Base-by-base conservation (phyloP, 2,113 vertebrate species). In the Notechis scutatus region DNA sequence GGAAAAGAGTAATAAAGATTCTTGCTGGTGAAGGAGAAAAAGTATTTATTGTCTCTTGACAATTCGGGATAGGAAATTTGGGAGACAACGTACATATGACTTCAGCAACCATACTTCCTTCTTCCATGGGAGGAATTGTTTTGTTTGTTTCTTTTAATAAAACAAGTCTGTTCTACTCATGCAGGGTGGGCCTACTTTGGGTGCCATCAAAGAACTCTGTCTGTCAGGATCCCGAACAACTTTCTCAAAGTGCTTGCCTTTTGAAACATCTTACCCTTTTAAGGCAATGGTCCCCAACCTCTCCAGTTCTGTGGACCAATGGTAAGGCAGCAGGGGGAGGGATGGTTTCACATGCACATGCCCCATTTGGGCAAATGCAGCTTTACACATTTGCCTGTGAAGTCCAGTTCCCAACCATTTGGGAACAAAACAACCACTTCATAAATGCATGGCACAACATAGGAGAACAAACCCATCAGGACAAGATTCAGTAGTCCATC, bases 1-100 rank as follows among this genome's bases (percentile, higher is more conserved):
- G 91, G 90, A 89, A 89, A 52, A 93, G 94, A 96, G 94, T 95
- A 95, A 20, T 94, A 94, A 94, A 95, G 96, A 97, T 85, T 89
- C 24, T 81, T 89, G n/a, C 90, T 95, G 89, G 55, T 92, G 95
- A 96, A 96, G 92, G 92, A 92, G 90, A 96, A 9, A 94, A 93
- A 92, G 54, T 95, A 93, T 95, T 95, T 95, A 91, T 93, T 94
- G 94, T 89, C 94, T 34, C 90, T 96, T 94, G 95, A 91, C 86
- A 90, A 89, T 95, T 91, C 94, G 91, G 85, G 93, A 93, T 91
- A 91, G 92, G 87, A 93, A 91, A 69, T 96, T 97, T 92, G 50
- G 87, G 93, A 94, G 56, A 45, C 47, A 24, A 3, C 4, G 29
- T 55, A 42, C 87, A 89, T 89, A 26, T 64, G 42, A 54, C 5